Evolutionary conservation across 2,888 invertebrate species (phyloP), one percentile per base, ranked within the genome.

Genomic region (Acheta domesticus): DNA sequence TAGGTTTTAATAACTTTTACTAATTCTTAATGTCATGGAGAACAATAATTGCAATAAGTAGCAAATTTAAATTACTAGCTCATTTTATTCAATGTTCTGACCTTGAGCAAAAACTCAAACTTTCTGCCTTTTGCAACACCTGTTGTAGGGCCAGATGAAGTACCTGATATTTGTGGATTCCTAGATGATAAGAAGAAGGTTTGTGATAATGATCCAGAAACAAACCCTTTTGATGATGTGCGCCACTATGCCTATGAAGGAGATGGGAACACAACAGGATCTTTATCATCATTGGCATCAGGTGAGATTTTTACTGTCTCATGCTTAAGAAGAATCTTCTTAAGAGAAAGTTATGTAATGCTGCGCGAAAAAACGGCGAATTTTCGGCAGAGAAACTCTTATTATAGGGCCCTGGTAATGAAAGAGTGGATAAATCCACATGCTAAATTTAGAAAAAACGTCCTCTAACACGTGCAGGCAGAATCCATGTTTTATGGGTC

Each of bases 211-310:
- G 98, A 99, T 87, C 95, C 95, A 1, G 94, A 95, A 84, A 95
- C 95, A 83, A 92, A 93, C 84, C 97, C 98, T 1, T 96, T 95
- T 86, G 99, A 99, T 87, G 98, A 98, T 87, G 95, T 99, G 23
- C 92, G 98, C 81, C 96, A 99, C 87, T 99, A 98, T 87, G 98
- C 97, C 80, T 99, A 98, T 86, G 99, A 99, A 88, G 98, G 98
- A 76, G 96, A 96, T 86, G 97, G 97, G 83, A 97, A 97, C 86
- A 93, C 93, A 20, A 95, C 95, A 83, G 97, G 97, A 83, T 97
- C 97, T 14, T 90, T 98, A 36, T 98, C 97, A 78, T 96, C 96
- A 76, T 89, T 97, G 83, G 96, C 96, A 83, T 96, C 96, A 84
- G 95, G 95, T 91, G 86, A 89, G 90, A 90, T 84, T 49, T 78